Base-by-base conservation (phyloP, 2,113 vertebrate species). In the Thymallus thymallus region DNA sequence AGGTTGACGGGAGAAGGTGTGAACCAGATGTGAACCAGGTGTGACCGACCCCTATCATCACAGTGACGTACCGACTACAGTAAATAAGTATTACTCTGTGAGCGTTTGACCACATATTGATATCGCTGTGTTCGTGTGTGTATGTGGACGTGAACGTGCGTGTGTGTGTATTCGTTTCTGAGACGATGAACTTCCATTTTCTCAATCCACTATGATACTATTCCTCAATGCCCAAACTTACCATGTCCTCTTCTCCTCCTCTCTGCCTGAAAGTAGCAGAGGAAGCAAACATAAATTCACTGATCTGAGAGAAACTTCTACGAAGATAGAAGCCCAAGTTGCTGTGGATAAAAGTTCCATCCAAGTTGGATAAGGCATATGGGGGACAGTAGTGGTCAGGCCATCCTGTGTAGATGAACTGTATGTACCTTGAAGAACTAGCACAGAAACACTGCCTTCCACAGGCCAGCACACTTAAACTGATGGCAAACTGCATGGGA, bases 11-110 rank as follows among this genome's bases (percentile, higher is more conserved):
- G 75, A 35, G 7, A 7, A 7, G 30, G 30, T 32, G 30, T 32
- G 30, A 32, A 32, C 30, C 30, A 32, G 30, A 5, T 32, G 30
- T 5, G 30, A 66, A 67, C 69, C 64, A 6, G 45, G 61, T 3
- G n/a, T 56, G 18, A 48, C 46, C 46, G 10, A 41, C 35, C 35
- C 35, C 35, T 41, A 41, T 41, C 9, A 41, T 76, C 60, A 23
- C 55, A 77, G 67, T 75, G 78, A 84, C 82, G 80, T 51, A 56
- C 51, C 58, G 62, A 35, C 48, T 48, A 32, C 22, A 75, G 66
- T 64, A 41, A 41, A 41, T 6, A 41, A 48, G 0, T 48, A 63
- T 77, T 70, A 83, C 83, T 86, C 84, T 58, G n/a, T 22, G 56
- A 22, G 18, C 7, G 18, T 58, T 22, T 7, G 6, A 7, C n/a